Evolutionary conservation across 2,113 vertebrate species (phyloP).

Genomic region (Phylloscopus whistleri): DNA sequence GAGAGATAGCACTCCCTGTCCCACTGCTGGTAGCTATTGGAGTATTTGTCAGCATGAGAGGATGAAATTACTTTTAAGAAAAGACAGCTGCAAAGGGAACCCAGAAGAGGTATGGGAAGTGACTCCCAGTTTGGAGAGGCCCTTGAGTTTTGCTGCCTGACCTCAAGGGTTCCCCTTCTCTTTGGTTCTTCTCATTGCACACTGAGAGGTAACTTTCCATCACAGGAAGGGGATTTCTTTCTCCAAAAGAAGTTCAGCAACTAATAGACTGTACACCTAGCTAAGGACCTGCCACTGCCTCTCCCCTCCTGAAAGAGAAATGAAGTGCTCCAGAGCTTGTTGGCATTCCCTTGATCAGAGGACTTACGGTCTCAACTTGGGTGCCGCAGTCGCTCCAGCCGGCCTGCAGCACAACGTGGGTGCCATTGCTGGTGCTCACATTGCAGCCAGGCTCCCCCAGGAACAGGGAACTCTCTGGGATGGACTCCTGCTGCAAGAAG

Average conservation of each 20-base stretch:
- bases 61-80: not conserved
- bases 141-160: not conserved
- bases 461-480: constrained; percentile 76
- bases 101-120: not conserved
- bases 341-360: not conserved
- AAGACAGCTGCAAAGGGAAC: not conserved
- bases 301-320: not conserved
- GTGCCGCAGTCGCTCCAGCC: constrained; percentile 80
- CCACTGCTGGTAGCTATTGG: not conserved
- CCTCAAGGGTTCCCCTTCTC: not conserved
- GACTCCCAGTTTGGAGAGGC: not conserved
- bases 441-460: constrained; percentile 78
- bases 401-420: constrained; percentile 73
- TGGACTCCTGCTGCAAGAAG: constrained; percentile 73
- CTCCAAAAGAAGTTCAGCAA: not conserved
- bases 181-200: not conserved
- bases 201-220: not conserved
- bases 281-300: not conserved
- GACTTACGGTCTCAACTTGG: constrained; percentile 72
- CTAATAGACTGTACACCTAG: not conserved
- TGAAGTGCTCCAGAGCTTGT: not conserved
- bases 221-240: not conserved
- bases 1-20: not conserved
- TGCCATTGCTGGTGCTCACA: constrained; percentile 67
- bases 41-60: not conserved